Conservation (phyloP, 92 coral and sea anemone species). For the Epizoanthus scotinus region DNA sequence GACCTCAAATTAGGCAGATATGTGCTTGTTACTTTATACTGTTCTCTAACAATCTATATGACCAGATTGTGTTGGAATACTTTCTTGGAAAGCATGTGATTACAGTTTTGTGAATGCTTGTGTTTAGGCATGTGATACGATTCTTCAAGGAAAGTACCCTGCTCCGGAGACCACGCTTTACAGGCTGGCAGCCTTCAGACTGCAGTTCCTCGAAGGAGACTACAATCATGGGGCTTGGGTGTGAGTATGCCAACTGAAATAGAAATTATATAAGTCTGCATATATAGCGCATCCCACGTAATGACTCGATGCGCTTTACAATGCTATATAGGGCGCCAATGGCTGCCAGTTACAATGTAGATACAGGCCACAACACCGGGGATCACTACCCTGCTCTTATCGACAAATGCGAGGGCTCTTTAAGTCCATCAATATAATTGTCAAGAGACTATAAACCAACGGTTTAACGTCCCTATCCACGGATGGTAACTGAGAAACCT, state of each 20-base stretch:
- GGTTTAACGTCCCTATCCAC: too few species aligned
- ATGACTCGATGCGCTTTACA: too few species aligned
- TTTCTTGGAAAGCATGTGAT: background rate
- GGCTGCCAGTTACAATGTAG: too few species aligned
- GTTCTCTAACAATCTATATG: background rate
- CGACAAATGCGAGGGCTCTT: too few species aligned
- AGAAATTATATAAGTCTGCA: too few species aligned
- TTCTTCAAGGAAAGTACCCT: constrained; percentile 88
- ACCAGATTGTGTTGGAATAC: background rate
- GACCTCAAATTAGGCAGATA: background rate
- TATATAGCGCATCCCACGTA: too few species aligned
- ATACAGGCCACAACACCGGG: too few species aligned
- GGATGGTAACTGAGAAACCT: too few species aligned
- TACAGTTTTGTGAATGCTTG: background rate
- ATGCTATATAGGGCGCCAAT: too few species aligned
- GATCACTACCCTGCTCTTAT: too few species aligned
- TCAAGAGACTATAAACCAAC: too few species aligned
- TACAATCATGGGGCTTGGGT: constrained; percentile 98
- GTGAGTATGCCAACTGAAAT: constrained; percentile 61
- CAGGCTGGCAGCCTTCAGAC: constrained; percentile 85
- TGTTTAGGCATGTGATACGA: constrained; percentile 87
- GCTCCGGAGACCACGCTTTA: constrained; percentile 92
- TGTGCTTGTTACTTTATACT: background rate
- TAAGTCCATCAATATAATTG: too few species aligned
- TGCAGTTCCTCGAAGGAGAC: constrained; percentile 95